Evolutionary conservation across 2,888 invertebrate species (phyloP).

Genomic region (Melangyna quadrimaculata): DNA sequence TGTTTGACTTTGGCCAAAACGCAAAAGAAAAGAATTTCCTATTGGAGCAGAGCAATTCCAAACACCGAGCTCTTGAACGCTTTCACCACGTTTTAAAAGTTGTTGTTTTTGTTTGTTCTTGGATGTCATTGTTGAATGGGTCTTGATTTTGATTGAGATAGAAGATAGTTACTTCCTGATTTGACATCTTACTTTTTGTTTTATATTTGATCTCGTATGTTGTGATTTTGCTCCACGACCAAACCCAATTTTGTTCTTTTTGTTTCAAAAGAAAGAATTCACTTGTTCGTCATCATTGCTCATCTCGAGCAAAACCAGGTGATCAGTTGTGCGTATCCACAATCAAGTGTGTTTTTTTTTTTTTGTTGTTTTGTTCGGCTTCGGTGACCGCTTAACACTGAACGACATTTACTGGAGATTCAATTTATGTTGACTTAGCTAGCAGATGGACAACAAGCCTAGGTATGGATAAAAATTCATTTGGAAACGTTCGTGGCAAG

Average conservation of each 20-base stretch:
- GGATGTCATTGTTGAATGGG: background rate
- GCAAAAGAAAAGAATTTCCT: conserved; percentile 29
- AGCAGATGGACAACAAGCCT: background rate
- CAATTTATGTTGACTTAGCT: background rate
- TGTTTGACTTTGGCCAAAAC: background rate
- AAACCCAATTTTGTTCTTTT: background rate
- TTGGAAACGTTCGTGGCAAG: background rate
- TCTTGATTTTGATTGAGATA: background rate
- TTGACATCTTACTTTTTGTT: background rate
- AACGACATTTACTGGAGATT: background rate
- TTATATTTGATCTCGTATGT: background rate
- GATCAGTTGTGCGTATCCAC: conserved; percentile 59
- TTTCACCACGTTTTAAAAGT: conserved; percentile 56
- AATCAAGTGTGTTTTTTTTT: background rate
- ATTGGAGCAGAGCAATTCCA: background rate
- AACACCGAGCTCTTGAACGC: conserved; percentile 8
- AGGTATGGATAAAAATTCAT: background rate
- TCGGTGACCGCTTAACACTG: conserved; percentile 7
- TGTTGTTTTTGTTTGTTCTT: background rate
- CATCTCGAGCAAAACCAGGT: background rate
- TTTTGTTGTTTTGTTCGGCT: conserved; percentile 53
- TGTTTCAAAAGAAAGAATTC: conserved; percentile 12
- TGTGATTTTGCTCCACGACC: conserved; percentile 1
- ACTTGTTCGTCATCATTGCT: conserved; percentile 20
- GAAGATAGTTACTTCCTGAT: background rate